Evolutionary conservation across 2,888 invertebrate genomes (phyloP), one percentile per base, ranked within the genome.

Genomic region (Melolontha melolontha): DNA sequence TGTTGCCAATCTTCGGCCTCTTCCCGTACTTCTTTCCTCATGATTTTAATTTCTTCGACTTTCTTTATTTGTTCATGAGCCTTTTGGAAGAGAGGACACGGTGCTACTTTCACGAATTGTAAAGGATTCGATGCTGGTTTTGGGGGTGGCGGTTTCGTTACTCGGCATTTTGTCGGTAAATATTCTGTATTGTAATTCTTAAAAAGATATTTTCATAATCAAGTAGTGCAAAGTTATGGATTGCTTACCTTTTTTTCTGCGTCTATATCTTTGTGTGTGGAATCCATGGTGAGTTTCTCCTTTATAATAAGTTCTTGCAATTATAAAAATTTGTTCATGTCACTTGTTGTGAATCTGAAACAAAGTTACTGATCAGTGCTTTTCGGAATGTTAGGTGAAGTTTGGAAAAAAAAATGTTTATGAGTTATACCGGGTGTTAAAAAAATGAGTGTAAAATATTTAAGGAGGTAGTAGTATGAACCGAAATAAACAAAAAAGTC

Each of bases 1-100:
- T 92, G 92, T 85, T 95, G 95, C 95, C 95, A 95, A 81, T 95
- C 95, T 84, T 95, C 95, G 73, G 92, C 92, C 76, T 94, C 91
- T 81, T 94, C 94, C 76, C 92, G 89, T 69, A 91, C 87, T 70
- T 92, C 91, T 77, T 93, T 92, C 79, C 93, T 92, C 64, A 91
- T 89, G 77, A 92, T 90, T 83, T 94, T 94, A 67, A 94, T 92
- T 82, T 94, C 92, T 82, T 95, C 93, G 54, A 92, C 93, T 77
- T 92, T 89, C 76, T 93, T 90, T 70, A 95, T 86, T 84, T 95
- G 95, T 80, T 95, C 92, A 77, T 94, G 90, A 34, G 95, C 95
- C 71, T 92, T 89, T 79, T 92, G 91, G 84, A 92, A 94, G 65
- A 95, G 88, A 78, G 92, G 92, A 76, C 93, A 93, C n/a, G 95